Evolutionary conservation across 2,888 invertebrate genomes (phyloP).

Genomic region (Apamea crenata): DNA sequence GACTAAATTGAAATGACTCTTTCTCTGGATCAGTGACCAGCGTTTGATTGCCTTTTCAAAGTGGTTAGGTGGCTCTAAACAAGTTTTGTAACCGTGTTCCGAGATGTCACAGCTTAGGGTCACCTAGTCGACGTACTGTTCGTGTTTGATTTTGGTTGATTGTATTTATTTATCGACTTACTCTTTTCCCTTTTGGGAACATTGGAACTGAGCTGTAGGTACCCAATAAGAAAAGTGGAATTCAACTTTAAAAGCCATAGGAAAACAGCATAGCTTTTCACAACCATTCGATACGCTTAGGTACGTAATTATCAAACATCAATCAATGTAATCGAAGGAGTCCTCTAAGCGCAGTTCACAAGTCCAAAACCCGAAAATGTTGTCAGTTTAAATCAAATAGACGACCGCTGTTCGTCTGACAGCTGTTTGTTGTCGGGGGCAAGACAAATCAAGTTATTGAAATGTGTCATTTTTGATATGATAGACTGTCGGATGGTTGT

Average conservation of each 20-base stretch:
- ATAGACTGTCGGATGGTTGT: too few species aligned
- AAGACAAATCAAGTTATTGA: too few species aligned
- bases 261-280: neutral
- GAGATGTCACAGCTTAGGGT: conserved; percentile 63
- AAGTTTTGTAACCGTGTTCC: conserved; percentile 68
- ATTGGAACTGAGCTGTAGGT: conserved; percentile 22
- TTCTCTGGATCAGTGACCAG: conserved; percentile 17
- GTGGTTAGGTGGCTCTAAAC: conserved; percentile 57
- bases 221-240: conserved; percentile 4
- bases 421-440: too few species aligned
- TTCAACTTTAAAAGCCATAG: neutral
- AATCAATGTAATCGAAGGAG: too few species aligned
- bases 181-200: conserved; percentile 43
- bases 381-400: too few species aligned
- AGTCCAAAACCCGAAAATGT: too few species aligned
- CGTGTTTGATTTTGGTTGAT: conserved; percentile 59
- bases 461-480: too few species aligned
- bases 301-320: too few species aligned
- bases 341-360: too few species aligned
- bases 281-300: too few species aligned
- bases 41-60: conserved; percentile 43
- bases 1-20: conserved; percentile 48
- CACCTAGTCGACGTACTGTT: conserved; percentile 52
- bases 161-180: conserved; percentile 54
- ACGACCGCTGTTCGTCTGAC: too few species aligned